Evolutionary conservation across 2,888 invertebrate genomes (phyloP), one percentile per base, ranked within the genome.

Genomic region (Sericinus montela): DNA sequence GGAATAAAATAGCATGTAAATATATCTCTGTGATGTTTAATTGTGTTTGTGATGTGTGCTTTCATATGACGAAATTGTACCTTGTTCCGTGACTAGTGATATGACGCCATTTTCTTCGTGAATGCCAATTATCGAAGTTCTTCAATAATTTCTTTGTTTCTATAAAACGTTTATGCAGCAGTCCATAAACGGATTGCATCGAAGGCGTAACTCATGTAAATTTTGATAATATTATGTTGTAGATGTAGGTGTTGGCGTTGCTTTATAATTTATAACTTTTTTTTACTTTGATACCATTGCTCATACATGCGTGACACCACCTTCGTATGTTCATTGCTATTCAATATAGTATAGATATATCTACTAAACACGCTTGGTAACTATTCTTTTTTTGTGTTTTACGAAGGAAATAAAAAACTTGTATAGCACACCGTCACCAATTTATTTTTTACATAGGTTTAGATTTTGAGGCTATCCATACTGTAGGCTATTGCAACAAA

Each of bases 81-180:
- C 85, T 87, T 85, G 85, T 85, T 87, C 86, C 82, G 83, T 86
- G 86, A 86, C 78, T 81, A 84, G 84, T 87, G 85, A 84, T 87
- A 87, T 85, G 89, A 89, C 89, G 89, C 89, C 89, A 89, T 89
- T 89, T 89, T 89, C 87, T 89, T 84, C 85, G 82, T 87, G 88
- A 85, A 87, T 87, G 84, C 88, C 88, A 88, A 86, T 87, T 86
- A 88, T 54, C 73, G 69, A 78, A 79, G 78, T 79, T 83, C 80
- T 80, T 77, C 72, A 75, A 70, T 80, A 80, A 74, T 80, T 79
- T 80, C 82, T 75, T 82, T 78, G 79, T 77, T 76, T 65, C 48
- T 39, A 46, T 48, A 44, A 44, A 51, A 45, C 50, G 38, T 37
- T 52, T 50, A 35, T 36, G 50, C 38, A 48, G 50, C 47, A 45